A percentile compares a stretch with the other conserved stretches of the same genome.
These are phyloP conservation scores for Drymodes brunneopygia DNA, from an alignment of 2,113 vertebrate species.

Conservation along the genomic window DNA sequence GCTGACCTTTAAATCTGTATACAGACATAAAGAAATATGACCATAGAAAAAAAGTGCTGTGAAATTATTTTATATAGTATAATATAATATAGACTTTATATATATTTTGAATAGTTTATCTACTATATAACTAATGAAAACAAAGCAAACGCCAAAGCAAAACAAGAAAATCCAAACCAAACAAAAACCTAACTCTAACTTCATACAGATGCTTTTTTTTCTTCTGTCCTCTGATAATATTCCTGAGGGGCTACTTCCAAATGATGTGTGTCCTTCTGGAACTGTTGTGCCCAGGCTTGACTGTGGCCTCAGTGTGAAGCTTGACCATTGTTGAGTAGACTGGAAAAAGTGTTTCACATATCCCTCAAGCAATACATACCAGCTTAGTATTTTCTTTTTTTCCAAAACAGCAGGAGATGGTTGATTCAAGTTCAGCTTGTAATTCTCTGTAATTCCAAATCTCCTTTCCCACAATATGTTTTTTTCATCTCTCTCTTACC, in stretches of 20 bases:
- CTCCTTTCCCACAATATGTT: neutral
- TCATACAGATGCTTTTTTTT: neutral
- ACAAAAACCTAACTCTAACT: neutral
- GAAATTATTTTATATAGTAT: neutral
- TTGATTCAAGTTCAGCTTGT: neutral
- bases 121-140: neutral
- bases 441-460: neutral
- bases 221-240: neutral
- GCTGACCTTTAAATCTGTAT: neutral
- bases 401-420: neutral
- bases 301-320: neutral
- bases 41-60: neutral
- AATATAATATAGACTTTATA: neutral
- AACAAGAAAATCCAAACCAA: neutral
- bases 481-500: neutral
- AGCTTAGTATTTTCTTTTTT: neutral
- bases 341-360: neutral
- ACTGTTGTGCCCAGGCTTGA: neutral
- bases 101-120: neutral
- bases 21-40: neutral
- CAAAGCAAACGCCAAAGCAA: neutral
- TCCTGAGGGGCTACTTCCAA: neutral
- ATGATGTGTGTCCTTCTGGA: neutral
- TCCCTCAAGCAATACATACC: neutral
- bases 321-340: neutral